Evolutionary conservation across 2,113 vertebrate genomes (phyloP).

Genomic region (Thinocorus orbignyianus): DNA sequence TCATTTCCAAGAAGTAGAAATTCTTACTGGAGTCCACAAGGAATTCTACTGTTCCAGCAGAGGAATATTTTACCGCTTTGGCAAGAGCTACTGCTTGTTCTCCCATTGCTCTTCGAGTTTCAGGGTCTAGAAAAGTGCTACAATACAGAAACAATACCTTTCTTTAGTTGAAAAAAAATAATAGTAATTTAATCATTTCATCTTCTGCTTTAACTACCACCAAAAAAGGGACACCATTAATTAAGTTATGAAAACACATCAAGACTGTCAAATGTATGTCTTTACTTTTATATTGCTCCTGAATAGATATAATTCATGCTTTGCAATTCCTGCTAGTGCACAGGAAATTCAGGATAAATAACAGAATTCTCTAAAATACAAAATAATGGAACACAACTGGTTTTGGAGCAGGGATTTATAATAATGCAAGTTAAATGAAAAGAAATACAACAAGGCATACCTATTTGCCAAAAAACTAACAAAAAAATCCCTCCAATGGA

Average conservation of each 20-base stretch:
- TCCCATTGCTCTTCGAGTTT: constrained; percentile 90
- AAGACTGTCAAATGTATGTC: not conserved
- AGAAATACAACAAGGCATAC: not conserved
- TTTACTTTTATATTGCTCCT: not conserved
- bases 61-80: constrained; percentile 92
- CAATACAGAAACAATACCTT: constrained; percentile 1
- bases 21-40: constrained; percentile 93
- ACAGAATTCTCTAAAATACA: not conserved
- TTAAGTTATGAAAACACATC: not conserved
- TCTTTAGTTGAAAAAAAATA: not conserved
- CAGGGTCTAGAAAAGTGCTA: constrained; percentile 90
- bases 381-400: not conserved
- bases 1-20: constrained; percentile 99
- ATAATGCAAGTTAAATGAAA: not conserved
- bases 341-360: not conserved
- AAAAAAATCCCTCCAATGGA: not conserved
- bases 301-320: not conserved
- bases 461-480: not conserved
- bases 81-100: constrained; percentile 96
- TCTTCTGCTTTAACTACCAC: not conserved
- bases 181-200: not conserved
- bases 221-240: not conserved
- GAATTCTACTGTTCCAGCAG: constrained; percentile 97
- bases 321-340: not conserved
- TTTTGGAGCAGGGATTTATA: not conserved